Conservation (phyloP, 2,113 vertebrate genomes). For the Syrrhaptes paradoxus region DNA sequence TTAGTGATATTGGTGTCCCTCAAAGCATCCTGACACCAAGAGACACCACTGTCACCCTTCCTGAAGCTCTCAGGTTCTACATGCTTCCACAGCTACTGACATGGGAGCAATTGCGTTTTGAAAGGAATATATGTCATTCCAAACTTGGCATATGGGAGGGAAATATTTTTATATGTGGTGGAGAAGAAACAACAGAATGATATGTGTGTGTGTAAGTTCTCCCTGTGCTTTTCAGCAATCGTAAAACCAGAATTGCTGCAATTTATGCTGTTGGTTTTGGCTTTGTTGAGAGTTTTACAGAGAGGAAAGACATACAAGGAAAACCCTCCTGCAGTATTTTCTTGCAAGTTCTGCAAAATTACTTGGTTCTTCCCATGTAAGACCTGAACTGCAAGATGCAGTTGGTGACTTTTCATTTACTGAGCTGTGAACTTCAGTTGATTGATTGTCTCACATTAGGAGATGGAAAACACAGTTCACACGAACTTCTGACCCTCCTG, state of each 20-base stretch:
- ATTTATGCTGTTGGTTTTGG: not conserved
- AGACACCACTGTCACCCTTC: not conserved
- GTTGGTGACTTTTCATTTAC: not conserved
- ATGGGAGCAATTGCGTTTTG: not conserved
- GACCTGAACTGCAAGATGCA: not conserved
- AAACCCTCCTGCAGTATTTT: not conserved
- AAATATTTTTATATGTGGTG: not conserved
- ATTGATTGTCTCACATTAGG: not conserved
- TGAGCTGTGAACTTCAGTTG: not conserved
- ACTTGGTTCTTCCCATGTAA: not conserved
- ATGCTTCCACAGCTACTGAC: fast-evolving
- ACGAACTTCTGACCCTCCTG: not conserved
- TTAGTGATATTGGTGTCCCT: not conserved
- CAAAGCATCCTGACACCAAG: not conserved
- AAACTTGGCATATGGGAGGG: not conserved
- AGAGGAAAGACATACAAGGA: not conserved
- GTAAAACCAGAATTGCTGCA: not conserved
- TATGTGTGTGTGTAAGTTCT: not conserved
- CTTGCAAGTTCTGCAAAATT: not conserved
- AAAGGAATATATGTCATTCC: not conserved
- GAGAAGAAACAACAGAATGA: not conserved
- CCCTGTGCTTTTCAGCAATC: not conserved
- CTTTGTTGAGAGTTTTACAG: not conserved
- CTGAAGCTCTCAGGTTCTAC: not conserved
- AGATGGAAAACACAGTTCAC: not conserved